phyloP scores from a whole-genome alignment of 2,113 vertebrate genomes.

The Turdus rufiventris region DNA sequence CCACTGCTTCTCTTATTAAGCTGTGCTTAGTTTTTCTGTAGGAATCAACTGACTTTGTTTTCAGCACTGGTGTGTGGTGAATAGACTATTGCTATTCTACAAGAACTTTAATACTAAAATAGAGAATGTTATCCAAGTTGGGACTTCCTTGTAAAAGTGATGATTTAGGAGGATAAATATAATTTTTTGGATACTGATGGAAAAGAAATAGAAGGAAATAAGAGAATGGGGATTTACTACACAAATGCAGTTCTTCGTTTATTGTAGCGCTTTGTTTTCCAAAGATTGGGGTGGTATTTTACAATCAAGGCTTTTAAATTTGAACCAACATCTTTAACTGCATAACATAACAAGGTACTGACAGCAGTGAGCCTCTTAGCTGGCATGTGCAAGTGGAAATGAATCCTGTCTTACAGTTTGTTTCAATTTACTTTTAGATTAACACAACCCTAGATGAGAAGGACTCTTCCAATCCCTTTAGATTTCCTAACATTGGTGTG shows the following conservation, averaged over 20 bases:
- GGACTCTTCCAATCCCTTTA: conserved; percentile 91
- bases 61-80: neutral
- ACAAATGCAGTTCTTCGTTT: neutral
- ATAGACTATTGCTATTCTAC: neutral
- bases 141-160: neutral
- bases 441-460: conserved; percentile 90
- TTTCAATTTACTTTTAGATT: conserved; percentile 79
- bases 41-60: neutral
- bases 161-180: neutral
- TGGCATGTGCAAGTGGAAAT: neutral
- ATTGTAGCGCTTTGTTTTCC: neutral
- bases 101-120: neutral
- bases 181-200: neutral
- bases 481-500: conserved; percentile 97
- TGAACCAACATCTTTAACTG: neutral
- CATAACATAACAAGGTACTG: neutral
- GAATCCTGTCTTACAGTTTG: neutral
- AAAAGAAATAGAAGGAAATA: neutral
- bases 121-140: neutral
- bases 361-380: neutral
- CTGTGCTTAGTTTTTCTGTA: neutral
- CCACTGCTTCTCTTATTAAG: neutral
- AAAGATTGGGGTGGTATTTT: neutral
- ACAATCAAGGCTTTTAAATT: neutral
- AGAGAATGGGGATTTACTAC: neutral